Evolutionary conservation across 2,113 vertebrate genomes (phyloP), one percentile per base, ranked within the genome.

Genomic region (Physeter macrocephalus): DNA sequence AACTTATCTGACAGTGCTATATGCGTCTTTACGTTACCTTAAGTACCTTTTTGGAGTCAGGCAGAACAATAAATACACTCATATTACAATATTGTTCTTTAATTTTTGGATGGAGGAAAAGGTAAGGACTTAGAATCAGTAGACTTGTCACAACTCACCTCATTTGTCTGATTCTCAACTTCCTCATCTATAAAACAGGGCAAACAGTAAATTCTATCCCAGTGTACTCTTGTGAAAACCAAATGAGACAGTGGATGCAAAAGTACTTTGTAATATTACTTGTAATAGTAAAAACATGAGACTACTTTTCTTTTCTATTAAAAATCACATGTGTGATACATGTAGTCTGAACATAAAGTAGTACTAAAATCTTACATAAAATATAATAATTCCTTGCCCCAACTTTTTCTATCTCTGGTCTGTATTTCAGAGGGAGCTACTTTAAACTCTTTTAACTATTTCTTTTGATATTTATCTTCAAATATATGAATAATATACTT

Each of bases 91-190:
- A 61, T 20, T 57, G 8, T 64, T 77, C 46, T 91, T 91, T 81
- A 85, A 83, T 14, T 41, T 85, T 71, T 66, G 78, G 43, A 18
- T 82, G 14, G 23, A 93, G 10, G 46, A 93, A 86, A 93, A 29
- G 49, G 6, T 61, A 61, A 69, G 9, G 57, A 81, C 75, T 64
- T 74, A 52, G 69, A 85, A 75, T 78, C 6, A 39, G 14, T n/a
- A 85, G 82, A 75, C 27, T 74, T 95, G 88, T 39, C 36, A 41
- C 5, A 43, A 49, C n/a, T 75, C 78, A 94, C 18, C 12, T 95
- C 25, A 90, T 90, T 94, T 96, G 46, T 94, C 27, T 83, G 57
- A 94, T 72, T 88, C 54, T 95, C 72, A 77, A 6, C 78, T 92
- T 74, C 14, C 31, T 92, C 61, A 71, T 13, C 43, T 81, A 25